Conservation (phyloP, 2,888 invertebrate species). For the Automeris io region DNA sequence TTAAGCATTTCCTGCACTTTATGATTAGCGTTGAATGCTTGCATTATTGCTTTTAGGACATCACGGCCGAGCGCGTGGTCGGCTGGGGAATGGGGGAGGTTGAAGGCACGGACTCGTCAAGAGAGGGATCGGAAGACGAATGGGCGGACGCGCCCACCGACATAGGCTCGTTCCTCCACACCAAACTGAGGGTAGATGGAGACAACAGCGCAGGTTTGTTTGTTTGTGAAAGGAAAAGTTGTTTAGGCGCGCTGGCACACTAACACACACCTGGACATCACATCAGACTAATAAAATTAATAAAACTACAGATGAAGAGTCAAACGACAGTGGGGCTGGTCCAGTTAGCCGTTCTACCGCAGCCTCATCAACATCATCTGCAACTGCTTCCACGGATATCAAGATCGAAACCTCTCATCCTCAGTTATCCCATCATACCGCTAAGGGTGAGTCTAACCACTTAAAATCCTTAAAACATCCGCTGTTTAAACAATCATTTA, state of each 20-base stretch:
- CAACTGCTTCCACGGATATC: constrained; percentile 27
- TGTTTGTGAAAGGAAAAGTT: not conserved
- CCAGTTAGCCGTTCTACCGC: constrained; percentile 20
- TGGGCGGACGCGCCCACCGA: constrained; percentile 65
- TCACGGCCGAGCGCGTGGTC: constrained; percentile 56
- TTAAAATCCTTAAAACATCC: too few species aligned
- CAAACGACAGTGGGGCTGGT: constrained; percentile 40
- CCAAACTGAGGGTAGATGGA: constrained; percentile 52
- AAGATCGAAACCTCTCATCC: constrained; percentile 25
- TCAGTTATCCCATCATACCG: constrained; percentile 12
- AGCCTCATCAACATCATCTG: constrained; percentile 35
- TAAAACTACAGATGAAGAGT: constrained; percentile 47
- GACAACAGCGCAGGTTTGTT: constrained; percentile 55
- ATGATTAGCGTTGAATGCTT: too few species aligned
- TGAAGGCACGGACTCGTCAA: constrained; percentile 27
- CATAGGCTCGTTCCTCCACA: constrained; percentile 68
- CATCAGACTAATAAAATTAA: not conserved
- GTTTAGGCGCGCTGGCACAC: too few species aligned
- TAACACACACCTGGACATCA: not conserved
- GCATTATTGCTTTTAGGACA: constrained; percentile 54
- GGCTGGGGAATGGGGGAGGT: constrained; percentile 39
- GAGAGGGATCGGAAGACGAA: constrained; percentile 55
- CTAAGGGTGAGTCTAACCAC: constrained; percentile 32
- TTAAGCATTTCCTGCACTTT: too few species aligned
- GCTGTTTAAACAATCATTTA: too few species aligned